Conservation (phyloP, 2,888 invertebrate genomes). For the Bombylius major region DNA sequence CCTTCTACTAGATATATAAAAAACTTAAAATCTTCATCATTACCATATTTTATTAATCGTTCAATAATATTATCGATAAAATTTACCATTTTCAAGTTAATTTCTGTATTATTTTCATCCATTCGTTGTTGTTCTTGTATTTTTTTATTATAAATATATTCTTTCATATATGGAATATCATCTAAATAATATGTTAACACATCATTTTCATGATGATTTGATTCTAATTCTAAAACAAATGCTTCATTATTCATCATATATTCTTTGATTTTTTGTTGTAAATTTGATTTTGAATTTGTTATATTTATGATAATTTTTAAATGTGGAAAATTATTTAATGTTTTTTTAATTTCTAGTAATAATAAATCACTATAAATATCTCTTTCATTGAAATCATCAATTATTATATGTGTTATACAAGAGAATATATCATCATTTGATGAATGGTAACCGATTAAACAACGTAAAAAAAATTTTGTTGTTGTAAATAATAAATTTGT, state of each 20-base stretch:
- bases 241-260: no score
- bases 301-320: slow-evolving; percentile 56
- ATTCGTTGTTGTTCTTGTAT: no score
- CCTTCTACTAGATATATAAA: no score
- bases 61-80: slow-evolving; percentile 17
- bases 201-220: background rate
- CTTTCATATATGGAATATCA: background rate
- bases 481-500: slow-evolving; percentile 19
- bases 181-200: background rate
- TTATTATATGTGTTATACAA: slow-evolving; percentile 58
- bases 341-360: slow-evolving; percentile 66
- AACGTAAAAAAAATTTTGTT: slow-evolving; percentile 45
- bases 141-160: background rate
- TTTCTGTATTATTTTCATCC: no score
- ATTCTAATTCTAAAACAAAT: no score
- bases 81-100: background rate
- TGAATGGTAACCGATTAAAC: slow-evolving; percentile 66
- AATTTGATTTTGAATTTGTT: no score
- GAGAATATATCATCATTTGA: slow-evolving; percentile 18
- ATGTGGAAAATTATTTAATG: slow-evolving; percentile 51
- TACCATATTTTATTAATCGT: no score
- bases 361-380: slow-evolving; percentile 85
- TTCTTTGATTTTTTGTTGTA: no score
- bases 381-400: slow-evolving; percentile 89
- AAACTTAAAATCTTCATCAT: no score